Conservation (phyloP, 2,113 vertebrate genomes). For the Etheostoma spectabile region DNA sequence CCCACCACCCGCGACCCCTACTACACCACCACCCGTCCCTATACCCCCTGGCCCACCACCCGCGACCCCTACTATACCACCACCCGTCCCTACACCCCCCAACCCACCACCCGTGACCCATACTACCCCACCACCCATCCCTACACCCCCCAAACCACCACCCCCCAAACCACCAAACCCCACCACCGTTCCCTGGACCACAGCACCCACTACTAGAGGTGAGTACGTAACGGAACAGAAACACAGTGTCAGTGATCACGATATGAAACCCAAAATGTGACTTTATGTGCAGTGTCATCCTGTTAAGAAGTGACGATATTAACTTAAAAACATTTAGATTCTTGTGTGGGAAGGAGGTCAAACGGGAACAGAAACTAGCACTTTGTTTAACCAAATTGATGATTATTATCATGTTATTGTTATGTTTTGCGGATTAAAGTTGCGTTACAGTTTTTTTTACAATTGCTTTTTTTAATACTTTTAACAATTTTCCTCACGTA, state of each 20-base stretch:
- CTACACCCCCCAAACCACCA: neutral
- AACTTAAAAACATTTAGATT: too few species aligned
- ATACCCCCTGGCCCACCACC: neutral
- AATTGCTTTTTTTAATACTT: too few species aligned
- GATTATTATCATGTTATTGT: neutral
- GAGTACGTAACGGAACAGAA: slow-evolving; percentile 5
- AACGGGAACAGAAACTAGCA: neutral
- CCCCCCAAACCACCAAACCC: fast-evolving
- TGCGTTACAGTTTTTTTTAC: neutral
- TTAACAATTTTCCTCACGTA: too few species aligned
- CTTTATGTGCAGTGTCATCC: neutral
- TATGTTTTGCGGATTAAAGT: neutral
- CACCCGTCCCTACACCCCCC: neutral
- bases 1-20: neutral
- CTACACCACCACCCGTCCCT: neutral
- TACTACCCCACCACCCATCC: neutral
- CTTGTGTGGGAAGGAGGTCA: neutral
- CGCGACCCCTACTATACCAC: neutral
- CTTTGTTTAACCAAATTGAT: neutral
- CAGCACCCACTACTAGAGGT: slow-evolving; percentile 31
- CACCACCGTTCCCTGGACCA: slow-evolving; percentile 3
- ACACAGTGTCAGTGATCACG: neutral
- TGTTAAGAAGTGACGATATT: neutral
- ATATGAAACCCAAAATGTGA: neutral
- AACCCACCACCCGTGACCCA: neutral